Evolutionary conservation across 2,797 vertebrate species (phyloP).

Genomic region (Bucorvus abyssinicus): DNA sequence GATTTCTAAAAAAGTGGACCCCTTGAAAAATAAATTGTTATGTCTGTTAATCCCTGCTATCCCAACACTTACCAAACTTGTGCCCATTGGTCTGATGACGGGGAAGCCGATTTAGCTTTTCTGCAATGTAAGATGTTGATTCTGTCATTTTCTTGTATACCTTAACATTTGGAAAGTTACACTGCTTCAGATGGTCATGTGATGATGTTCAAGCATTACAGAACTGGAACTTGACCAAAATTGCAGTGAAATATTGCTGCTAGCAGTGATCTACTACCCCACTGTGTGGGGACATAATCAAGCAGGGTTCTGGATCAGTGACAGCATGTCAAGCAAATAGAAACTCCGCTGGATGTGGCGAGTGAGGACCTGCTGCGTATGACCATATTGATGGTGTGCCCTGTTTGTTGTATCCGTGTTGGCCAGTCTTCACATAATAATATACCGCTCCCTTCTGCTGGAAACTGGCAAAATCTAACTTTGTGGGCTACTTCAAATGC

Average conservation of each 20-base stretch:
- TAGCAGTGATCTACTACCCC: neutral
- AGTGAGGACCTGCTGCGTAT: neutral
- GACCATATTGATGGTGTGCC: accelerated
- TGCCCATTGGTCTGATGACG: neutral
- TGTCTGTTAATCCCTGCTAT: neutral
- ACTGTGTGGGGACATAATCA: accelerated
- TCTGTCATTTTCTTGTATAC: neutral
- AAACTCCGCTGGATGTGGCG: neutral
- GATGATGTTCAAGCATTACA: accelerated
- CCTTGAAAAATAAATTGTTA: neutral
- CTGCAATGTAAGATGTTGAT: neutral
- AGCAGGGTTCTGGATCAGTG: neutral
- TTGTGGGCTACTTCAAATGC: neutral
- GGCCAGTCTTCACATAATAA: neutral
- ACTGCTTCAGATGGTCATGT: accelerated
- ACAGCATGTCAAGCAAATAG: neutral
- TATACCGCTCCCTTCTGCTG: neutral
- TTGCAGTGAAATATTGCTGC: neutral
- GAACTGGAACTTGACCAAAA: neutral
- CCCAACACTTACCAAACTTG: neutral
- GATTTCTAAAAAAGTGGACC: neutral
- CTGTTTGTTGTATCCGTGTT: neutral
- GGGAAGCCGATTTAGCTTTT: neutral
- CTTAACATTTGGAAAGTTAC: neutral
- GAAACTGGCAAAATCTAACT: neutral